Evolutionary conservation across 2,113 vertebrate genomes (phyloP), one percentile per base, ranked within the genome.

Genomic region (Hippocampus zosterae): DNA sequence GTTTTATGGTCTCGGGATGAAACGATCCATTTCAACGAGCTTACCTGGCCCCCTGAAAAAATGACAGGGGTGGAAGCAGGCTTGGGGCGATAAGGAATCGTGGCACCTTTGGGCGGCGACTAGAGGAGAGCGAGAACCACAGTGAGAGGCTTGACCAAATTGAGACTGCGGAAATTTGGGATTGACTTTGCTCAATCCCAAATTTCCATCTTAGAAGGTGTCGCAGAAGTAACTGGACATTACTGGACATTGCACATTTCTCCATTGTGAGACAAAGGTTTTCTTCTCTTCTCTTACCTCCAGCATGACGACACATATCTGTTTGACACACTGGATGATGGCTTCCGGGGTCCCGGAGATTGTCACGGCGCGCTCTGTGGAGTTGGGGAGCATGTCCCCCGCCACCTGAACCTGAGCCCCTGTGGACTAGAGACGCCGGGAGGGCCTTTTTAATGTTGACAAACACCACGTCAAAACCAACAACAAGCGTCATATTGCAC

Each of bases 31-130:
- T 9, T n/a, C 21, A 1, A 21, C 2, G 7, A 10, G 21, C 95
- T 98, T 96, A 98, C 96, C 96, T 98, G 96, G 93, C 96, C 96
- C 94, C 96, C 96, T 92, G 96, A 96, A 95, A 98, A 98, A 94
- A 98, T 98, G 91, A 98, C 94, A 82, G 96, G 97, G 90, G 95
- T 97, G 92, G 96, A 98, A 94, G 96, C 95, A 84, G 96, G 95
- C 94, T 97, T 98, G 93, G 96, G 97, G 92, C 96, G 95, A 90
- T 97, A 98, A 88, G 96, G 96, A 86, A 98, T 98, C 91, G 96
- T 97, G 93, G 96, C 95, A 95, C 95, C 95, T 98, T 98, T 98
- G 85, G 96, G 96, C 94, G 96, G 95, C 91, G 96, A 98, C 95
- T 97, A 93, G 91, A 91, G 95, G 85, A 93, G 90, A 83, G 89